Conservation (phyloP, 2,113 vertebrate species). For the Aspiorhynchus laticeps region DNA sequence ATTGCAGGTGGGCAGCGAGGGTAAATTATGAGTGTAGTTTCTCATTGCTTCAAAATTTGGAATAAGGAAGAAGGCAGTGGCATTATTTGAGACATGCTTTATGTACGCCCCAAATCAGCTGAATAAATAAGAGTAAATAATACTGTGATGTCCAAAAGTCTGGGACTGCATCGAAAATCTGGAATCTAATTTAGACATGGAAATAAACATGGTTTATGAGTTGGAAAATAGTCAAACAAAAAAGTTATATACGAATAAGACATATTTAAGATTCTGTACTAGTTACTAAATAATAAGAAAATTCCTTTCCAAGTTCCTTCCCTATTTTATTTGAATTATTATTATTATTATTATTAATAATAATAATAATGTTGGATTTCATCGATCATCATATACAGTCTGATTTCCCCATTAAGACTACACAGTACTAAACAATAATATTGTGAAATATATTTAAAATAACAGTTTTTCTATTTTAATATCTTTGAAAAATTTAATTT, state of each 20-base stretch:
- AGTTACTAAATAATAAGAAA: neutral
- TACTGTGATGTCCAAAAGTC: neutral
- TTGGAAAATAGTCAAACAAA: neutral
- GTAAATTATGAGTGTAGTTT: constrained; percentile 40
- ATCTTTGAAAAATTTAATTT: too few relatives aligned
- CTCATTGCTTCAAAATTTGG: constrained; percentile 34
- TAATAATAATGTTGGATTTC: neutral
- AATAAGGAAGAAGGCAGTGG: constrained; percentile 24
- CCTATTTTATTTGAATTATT: neutral
- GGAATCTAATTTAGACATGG: neutral
- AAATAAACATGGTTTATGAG: constrained; percentile 1
- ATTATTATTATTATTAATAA: too few relatives aligned
- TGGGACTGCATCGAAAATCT: neutral
- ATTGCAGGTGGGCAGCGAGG: constrained; percentile 30
- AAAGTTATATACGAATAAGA: neutral
- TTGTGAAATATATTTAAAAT: too few relatives aligned
- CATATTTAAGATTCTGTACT: neutral
- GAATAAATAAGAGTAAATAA: constrained; percentile 29
- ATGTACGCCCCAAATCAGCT: constrained; percentile 6
- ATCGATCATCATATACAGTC: neutral
- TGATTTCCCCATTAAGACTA: too few relatives aligned
- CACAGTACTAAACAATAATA: too few relatives aligned
- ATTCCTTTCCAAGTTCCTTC: neutral
- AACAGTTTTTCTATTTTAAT: too few relatives aligned
- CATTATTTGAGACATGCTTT: constrained; percentile 20